phyloP scores from a whole-genome alignment of 1,140 invertebrate genomes.

The Lysiphlebus fabarum region DNA sequence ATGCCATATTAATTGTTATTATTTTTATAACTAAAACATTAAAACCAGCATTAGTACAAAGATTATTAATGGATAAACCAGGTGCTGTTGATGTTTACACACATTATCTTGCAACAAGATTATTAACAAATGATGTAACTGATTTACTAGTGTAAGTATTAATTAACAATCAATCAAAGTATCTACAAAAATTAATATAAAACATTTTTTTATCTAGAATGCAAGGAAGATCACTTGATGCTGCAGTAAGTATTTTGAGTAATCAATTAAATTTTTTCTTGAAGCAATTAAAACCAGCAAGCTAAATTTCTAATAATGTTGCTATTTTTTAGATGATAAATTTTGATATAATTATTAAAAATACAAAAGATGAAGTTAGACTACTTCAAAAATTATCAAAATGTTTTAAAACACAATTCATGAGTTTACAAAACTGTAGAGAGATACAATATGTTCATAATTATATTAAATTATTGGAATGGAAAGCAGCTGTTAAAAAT shows the following conservation, averaged over 20 bases:
- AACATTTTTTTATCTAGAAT: conserved; percentile 48
- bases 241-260: conserved; percentile 49
- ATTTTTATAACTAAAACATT: conserved; percentile 57
- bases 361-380: conserved; percentile 44
- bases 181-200: conserved; percentile 1
- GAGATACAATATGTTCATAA: conserved; percentile 49
- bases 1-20: conserved; percentile 57
- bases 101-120: conserved; percentile 54
- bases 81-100: conserved; percentile 55
- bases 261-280: background rate
- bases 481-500: conserved; percentile 47
- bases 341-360: conserved; percentile 49
- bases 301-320: too few species aligned
- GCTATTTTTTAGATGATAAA: conserved; percentile 55
- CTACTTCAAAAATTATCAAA: conserved; percentile 46
- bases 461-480: conserved; percentile 55
- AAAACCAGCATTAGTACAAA: conserved; percentile 52
- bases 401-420: conserved; percentile 50
- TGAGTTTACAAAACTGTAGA: conserved; percentile 42
- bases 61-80: conserved; percentile 50
- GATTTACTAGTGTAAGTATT: conserved; percentile 56
- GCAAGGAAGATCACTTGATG: conserved; percentile 52
- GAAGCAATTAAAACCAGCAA: too few species aligned
- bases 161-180: conserved; percentile 18
- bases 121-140: conserved; percentile 53